Evolutionary conservation across 1,140 invertebrate genomes (phyloP).

Genomic region (Drosophila elegans): DNA sequence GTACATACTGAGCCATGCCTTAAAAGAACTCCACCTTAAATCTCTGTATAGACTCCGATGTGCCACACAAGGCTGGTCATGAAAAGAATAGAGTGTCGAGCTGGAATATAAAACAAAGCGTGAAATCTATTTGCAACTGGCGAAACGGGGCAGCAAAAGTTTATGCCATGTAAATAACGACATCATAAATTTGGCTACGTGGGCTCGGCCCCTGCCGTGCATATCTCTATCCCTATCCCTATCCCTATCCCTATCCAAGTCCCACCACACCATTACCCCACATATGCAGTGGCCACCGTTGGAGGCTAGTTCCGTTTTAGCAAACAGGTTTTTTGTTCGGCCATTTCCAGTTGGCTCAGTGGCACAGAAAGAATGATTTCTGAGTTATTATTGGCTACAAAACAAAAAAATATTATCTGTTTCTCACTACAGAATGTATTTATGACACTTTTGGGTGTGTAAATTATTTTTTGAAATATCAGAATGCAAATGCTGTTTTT

Average conservation of each 20-base stretch:
- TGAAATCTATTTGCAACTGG: constrained; percentile 73
- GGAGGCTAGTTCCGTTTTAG: constrained; percentile 75
- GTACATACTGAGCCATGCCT: background rate
- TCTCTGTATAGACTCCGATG: constrained; percentile 16
- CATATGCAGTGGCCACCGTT: constrained; percentile 33
- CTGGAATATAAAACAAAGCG: constrained; percentile 70
- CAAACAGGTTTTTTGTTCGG: constrained; percentile 47
- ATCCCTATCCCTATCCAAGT: constrained; percentile 20
- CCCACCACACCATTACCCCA: constrained; percentile 20
- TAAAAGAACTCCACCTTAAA: background rate
- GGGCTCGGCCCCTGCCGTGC: constrained; percentile 41
- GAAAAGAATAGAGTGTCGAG: constrained; percentile 39
- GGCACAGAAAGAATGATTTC: constrained; percentile 3
- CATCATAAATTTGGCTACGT: constrained; percentile 79
- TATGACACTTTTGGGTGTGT: background rate
- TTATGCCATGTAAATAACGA: constrained; percentile 81
- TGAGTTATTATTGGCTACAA: background rate
- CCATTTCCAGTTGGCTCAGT: constrained; percentile 18
- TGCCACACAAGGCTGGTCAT: constrained; percentile 11
- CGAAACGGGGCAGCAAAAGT: constrained; percentile 61
- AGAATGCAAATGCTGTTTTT: background rate
- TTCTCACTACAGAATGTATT: background rate
- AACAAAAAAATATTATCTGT: background rate
- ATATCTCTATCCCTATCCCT: constrained; percentile 42
- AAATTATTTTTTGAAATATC: too few relatives aligned